Conservation (phyloP, 2,888 invertebrate species). For the Tenthredo mesomela region DNA sequence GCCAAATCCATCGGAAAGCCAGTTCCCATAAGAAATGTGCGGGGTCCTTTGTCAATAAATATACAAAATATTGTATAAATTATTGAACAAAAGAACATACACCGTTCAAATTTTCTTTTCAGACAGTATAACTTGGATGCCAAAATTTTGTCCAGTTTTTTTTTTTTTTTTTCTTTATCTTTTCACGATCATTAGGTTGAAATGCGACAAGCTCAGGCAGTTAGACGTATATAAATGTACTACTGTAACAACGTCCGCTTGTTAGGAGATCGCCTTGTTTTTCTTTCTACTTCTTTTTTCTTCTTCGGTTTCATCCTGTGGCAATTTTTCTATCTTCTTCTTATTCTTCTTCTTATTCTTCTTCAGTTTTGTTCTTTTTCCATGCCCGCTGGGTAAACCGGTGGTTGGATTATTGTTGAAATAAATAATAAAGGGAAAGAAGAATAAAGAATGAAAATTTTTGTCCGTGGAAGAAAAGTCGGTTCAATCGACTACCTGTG, state of each 20-base stretch:
- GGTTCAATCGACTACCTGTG: slow-evolving; percentile 1
- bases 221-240: background rate
- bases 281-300: background rate
- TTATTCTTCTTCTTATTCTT: background rate
- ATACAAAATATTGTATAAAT: no score
- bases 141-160: background rate
- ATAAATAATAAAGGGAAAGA: background rate
- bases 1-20: no score
- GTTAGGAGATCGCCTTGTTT: background rate
- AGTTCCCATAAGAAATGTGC: no score
- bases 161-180: no score
- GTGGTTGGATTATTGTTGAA: background rate
- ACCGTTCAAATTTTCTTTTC: no score
- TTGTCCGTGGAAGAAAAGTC: background rate
- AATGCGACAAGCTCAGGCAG: background rate
- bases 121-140: background rate
- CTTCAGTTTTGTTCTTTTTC: background rate
- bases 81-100: no score
- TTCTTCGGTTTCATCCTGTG: background rate
- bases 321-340: background rate
- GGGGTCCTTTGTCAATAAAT: no score
- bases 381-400: background rate
- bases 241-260: background rate
- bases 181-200: background rate
- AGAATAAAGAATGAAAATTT: background rate